Evolutionary conservation across 2,797 vertebrate genomes (phyloP).

Genomic region (Chromobotia macracanthus): DNA sequence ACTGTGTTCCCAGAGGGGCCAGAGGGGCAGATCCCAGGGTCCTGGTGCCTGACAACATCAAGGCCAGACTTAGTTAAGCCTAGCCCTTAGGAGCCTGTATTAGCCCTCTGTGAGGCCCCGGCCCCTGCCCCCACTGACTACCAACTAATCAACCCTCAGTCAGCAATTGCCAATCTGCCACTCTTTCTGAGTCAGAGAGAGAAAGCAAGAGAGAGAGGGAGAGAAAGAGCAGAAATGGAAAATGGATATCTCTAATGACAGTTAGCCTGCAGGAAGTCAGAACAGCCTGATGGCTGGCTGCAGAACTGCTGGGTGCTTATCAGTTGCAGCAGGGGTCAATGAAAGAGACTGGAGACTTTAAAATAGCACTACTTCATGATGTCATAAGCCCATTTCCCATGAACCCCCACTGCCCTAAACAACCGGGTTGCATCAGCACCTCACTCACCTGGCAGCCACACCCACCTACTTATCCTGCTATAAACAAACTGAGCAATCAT

Average conservation of each 20-base stretch:
- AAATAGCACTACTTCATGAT: slow-evolving; percentile 73
- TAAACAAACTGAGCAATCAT: slow-evolving; percentile 13
- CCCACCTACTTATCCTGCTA: background rate
- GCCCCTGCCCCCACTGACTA: slow-evolving; percentile 19
- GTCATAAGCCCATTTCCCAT: slow-evolving; percentile 62
- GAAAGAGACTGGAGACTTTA: slow-evolving; percentile 63
- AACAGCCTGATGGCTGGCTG: slow-evolving; percentile 31
- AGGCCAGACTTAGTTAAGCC: slow-evolving; percentile 43
- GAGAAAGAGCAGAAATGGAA: slow-evolving; percentile 36
- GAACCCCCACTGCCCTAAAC: slow-evolving; percentile 4
- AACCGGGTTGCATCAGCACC: slow-evolving; percentile 10
- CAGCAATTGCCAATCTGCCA: slow-evolving; percentile 41
- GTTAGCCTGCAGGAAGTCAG: slow-evolving; percentile 48
- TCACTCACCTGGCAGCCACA: slow-evolving; percentile 27
- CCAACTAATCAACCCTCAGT: slow-evolving; percentile 43
- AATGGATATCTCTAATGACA: slow-evolving; percentile 54
- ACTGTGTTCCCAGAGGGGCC: slow-evolving; percentile 72
- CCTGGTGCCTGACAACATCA: slow-evolving; percentile 67
- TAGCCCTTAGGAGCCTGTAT: slow-evolving; percentile 32
- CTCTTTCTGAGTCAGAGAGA: slow-evolving; percentile 30
- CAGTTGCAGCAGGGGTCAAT: slow-evolving; percentile 50
- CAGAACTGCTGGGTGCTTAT: slow-evolving; percentile 43
- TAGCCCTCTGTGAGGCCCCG: slow-evolving; percentile 23
- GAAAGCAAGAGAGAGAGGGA: background rate
- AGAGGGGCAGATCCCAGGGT: slow-evolving; percentile 72